Base-by-base conservation (phyloP, 2,888 invertebrate species). In the Coremacera marginata region DNA sequence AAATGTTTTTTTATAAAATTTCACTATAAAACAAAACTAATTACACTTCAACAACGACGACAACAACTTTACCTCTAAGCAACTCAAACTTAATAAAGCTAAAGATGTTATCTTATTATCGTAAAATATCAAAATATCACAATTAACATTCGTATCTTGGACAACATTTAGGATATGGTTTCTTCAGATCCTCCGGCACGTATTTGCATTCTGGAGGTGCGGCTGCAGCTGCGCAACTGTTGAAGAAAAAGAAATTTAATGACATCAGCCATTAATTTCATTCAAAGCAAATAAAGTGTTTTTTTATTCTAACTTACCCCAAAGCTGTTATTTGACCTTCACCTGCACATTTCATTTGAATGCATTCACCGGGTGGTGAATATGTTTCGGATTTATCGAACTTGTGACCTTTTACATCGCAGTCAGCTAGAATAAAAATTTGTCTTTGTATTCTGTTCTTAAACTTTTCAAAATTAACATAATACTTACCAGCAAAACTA, bases 111-210 rank as follows among this genome's bases (percentile, higher is more conserved):
- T 37, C 37, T 44, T 14, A 11, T 44, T 44, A 44, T 14, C 11
- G 44, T 44, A 57, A 57, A 7, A 22, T 3, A 31, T 5, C 5
- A 57, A 22, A 22, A 22, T 25, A 5, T 14, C 57, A 22, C 57
- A 57, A 4, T 22, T 9, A 25, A 70, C 81, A 81, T 37, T 78
- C 71, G 52, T 73, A 70, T 14, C 73, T 77, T 16, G 85, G 81
- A 76, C 86, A 86, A 57, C 86, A 86, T 9, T 79, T 70, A 5
- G 87, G 87, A 78, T 79, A 87, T 0, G 84, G 79, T 49, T 84
- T 83, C 0, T 77, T 75, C 0, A 74, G 37, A 81, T 85, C 83
- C 16, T 77, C 68, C 0, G 81, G 75, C 5, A 82, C 27, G 70
- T 78, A 79, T 37, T 80, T 82, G 76, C 86, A 87, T 31, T 81